Base-by-base conservation (phyloP, 2,888 invertebrate species). In the Cephus nigrinus region DNA sequence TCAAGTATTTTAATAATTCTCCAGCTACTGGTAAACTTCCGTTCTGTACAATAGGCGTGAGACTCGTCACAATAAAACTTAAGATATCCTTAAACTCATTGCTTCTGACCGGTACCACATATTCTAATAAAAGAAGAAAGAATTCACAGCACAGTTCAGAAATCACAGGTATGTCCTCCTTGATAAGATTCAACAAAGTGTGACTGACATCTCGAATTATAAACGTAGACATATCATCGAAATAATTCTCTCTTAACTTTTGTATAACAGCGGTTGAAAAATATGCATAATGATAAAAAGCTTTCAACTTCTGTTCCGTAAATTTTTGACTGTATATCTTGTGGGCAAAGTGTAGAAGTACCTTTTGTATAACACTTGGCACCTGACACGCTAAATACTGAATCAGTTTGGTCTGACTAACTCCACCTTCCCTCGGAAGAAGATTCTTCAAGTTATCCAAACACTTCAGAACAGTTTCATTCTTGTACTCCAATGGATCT, bases 161-260 rank as follows among this genome's bases (percentile, higher is more conserved):
- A 1, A 89, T 84, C 15, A 92, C 80, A 73, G 92, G 89, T 3
- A 86, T 82, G 75, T 90, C 87, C 4, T 85, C 79, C 82, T 92
- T 93, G 2, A 94, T 93, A 1, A 93, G 90, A 82, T 94, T 92
- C 1, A 93, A 88, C 33, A 95, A 88, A 76, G 92, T 93, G 80
- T 93, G 92, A 76, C 93, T 92, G 11, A 93, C 91, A 83, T 94
- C 95, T 83, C 93, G 93, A 69, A 94, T 92, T 23, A 95, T 86
- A 82, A 93, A 94, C 0, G 92, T 90, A 11, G 93, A 93, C n/a
- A 94, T 92, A 1, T 91, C 84, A 74, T 92, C 87, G 9, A 90
- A 89, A 33, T 85, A 81, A 2, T 90, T 88, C n/a, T 92, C 73
- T 3, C 86, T 80, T 11, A 93, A 80, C 33, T 88, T 84, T 0